Evolutionary conservation across 2,113 vertebrate species (phyloP), one percentile per base, ranked within the genome.

Genomic region (Indri indri): DNA sequence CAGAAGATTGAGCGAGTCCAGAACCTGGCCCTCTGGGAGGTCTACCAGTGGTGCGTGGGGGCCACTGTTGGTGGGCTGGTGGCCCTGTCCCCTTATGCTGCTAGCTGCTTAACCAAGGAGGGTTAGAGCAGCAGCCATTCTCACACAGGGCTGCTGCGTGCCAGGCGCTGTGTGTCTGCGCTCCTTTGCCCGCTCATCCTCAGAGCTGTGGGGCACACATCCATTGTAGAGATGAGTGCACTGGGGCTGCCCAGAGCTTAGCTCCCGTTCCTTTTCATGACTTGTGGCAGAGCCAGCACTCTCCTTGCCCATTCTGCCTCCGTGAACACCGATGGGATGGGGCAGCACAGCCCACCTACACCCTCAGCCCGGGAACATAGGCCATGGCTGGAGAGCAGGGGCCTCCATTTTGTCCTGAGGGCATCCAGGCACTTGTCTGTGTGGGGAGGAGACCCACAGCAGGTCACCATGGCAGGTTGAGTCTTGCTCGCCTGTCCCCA

Each of bases 11-110:
- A 98, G 59, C 98, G 99, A 81, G 98, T 99, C 94, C 99, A 99
- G 98, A 99, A 99, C 95, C 97, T 97, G 0, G 98, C 98, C 47
- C 98, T 99, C 68, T 99, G 99, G 99, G 99, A 97, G 94, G 97
- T 99, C 90, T 99, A 99, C 96, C 98, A 99, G 54, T 99, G 99
- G 99, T 99, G 98, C 0, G 98, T 97, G 23, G 68, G 52, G 85
- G 57, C 37, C 5, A 11, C 92, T 79, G 14, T 59, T 17, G 34
- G 71, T 76, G 81, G 57, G 37, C 63, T 70, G n/a, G 50, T 25
- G 7, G 10, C 65, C 32, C 1, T 77, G 20, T 71, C 42, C 17
- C 68, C 61, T 84, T 25, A 42, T 7, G 8, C 45, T 27, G 37
- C 87, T 61, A 40, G 52, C 82, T 65, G 74, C 47, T 83, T 47